These are phyloP conservation scores for Microctonus aethiopoides DNA, from an alignment of 2,888 invertebrate species.

Conservation along the genomic window DNA sequence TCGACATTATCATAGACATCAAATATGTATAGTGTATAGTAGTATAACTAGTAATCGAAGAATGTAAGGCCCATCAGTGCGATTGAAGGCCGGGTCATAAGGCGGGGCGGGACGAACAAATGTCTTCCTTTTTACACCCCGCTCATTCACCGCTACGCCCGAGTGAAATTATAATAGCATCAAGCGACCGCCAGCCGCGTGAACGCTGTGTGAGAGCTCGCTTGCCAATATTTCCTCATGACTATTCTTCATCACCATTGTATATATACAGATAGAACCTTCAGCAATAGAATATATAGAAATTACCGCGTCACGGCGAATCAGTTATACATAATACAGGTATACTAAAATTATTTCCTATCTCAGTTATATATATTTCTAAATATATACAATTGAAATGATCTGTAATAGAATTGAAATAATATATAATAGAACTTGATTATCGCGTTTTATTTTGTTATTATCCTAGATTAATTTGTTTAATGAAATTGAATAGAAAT, in stretches of 20 bases:
- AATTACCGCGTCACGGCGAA: background rate
- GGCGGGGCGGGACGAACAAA: constrained; percentile 28
- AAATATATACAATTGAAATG: background rate
- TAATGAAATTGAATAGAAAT: background rate
- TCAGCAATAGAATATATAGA: background rate
- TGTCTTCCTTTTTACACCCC: background rate
- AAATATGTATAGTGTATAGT: too few species aligned
- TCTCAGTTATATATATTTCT: background rate
- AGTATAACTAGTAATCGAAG: background rate
- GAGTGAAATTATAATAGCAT: constrained; percentile 36
- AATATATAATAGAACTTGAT: background rate
- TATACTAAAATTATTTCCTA: background rate
- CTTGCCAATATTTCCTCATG: constrained; percentile 13
- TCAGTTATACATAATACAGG: background rate
- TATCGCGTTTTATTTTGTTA: background rate
- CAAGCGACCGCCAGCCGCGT: constrained; percentile 19
- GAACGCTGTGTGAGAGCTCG: background rate
- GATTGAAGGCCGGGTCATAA: constrained; percentile 34
- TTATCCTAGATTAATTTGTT: background rate
- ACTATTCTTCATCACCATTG: background rate
- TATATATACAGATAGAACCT: background rate
- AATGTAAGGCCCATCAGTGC: constrained; percentile 35
- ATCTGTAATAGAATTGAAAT: background rate
- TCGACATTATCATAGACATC: background rate
- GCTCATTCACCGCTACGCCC: constrained; percentile 33